Evolutionary conservation across 2,113 vertebrate species (phyloP).

Genomic region (Butastur rufipennis): DNA sequence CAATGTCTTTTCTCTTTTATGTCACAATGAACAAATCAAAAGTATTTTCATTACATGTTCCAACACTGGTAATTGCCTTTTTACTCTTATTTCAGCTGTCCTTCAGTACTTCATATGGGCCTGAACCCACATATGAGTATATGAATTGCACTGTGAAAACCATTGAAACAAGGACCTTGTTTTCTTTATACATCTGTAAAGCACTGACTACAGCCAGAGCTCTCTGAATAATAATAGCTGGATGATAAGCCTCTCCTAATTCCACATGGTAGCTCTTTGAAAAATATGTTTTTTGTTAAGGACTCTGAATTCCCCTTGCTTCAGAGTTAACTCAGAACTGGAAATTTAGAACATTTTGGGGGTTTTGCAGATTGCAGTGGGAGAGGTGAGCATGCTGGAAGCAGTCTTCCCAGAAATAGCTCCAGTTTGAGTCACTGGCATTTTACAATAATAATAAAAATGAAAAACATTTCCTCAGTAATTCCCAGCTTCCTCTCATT

Average conservation of each 20-base stretch:
- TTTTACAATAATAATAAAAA: constrained; percentile 46
- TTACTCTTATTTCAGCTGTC: background rate
- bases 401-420: background rate
- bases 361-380: background rate
- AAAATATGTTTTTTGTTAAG: constrained; percentile 8
- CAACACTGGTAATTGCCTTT: background rate
- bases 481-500: background rate
- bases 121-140: background rate
- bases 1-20: background rate
- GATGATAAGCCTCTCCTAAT: constrained; percentile 38
- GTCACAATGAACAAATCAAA: background rate
- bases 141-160: background rate
- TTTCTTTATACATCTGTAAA: constrained; percentile 31
- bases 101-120: background rate
- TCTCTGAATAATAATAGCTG: constrained; percentile 20
- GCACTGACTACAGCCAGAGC: background rate
- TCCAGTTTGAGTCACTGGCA: background rate
- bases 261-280: constrained; percentile 14
- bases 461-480: constrained; percentile 45
- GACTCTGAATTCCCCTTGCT: background rate
- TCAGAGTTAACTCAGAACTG: background rate
- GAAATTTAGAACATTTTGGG: background rate
- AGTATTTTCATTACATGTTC: background rate
- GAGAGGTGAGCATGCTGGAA: background rate
- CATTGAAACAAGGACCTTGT: background rate